phyloP scores from a whole-genome alignment of 2,888 invertebrate genomes.

The Dione vanillae region DNA sequence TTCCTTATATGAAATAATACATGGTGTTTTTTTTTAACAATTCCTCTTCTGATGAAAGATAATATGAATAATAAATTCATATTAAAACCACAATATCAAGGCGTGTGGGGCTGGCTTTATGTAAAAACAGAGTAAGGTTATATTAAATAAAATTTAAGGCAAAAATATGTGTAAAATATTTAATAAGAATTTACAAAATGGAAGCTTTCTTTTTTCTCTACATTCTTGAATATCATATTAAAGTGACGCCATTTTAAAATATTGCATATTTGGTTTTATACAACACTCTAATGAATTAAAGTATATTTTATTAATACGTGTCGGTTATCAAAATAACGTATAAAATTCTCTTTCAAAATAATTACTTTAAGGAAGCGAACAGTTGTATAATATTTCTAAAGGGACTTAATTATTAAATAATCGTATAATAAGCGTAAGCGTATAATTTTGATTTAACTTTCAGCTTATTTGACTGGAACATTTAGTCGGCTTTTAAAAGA shows the following conservation, averaged over 20 bases:
- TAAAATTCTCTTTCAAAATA: too few species aligned
- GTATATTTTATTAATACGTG: too few species aligned
- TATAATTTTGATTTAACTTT: too few species aligned
- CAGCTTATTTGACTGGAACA: too few species aligned
- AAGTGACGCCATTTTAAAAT: background rate
- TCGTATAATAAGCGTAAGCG: too few species aligned
- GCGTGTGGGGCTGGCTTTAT: constrained; percentile 23
- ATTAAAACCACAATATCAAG: constrained; percentile 29
- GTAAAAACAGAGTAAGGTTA: constrained; percentile 23
- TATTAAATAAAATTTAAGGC: background rate
- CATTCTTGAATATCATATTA: background rate
- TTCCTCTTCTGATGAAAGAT: constrained; percentile 5
- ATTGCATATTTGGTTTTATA: too few species aligned
- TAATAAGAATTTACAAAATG: constrained; percentile 15
- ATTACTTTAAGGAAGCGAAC: too few species aligned
- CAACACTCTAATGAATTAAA: too few species aligned
- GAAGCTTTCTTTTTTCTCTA: background rate
- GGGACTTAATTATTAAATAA: too few species aligned
- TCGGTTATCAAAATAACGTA: too few species aligned
- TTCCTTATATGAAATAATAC: constrained; percentile 1
- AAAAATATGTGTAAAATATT: constrained; percentile 10
- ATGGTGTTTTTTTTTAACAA: background rate
- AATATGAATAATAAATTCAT: constrained; percentile 26
- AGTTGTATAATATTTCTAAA: too few species aligned
- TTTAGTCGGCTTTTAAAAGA: too few species aligned